phyloP scores from a whole-genome alignment of 2,888 invertebrate genomes.

The Tipula lateralis region DNA sequence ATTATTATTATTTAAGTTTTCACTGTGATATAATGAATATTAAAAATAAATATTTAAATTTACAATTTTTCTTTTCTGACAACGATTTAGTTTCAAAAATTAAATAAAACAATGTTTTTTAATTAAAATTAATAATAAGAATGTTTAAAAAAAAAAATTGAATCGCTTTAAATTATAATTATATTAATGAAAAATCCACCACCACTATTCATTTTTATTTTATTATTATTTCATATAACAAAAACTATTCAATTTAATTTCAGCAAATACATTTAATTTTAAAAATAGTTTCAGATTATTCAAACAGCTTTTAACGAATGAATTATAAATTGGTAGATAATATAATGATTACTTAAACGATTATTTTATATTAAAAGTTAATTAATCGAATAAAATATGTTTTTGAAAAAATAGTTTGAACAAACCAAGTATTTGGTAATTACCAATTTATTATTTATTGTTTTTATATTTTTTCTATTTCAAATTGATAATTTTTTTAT shows the following conservation, averaged over 20 bases:
- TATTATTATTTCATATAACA: not conserved
- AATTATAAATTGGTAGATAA: not conserved
- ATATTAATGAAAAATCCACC: not conserved
- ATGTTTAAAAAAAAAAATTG: not conserved
- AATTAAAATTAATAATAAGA: not conserved
- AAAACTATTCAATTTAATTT: not conserved
- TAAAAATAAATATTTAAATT: not conserved
- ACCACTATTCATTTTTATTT: not conserved
- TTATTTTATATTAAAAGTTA: not conserved
- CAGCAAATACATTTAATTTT: not conserved
- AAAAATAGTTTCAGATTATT: not conserved
- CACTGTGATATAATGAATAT: not conserved
- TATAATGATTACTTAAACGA: not conserved
- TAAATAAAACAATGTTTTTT: not conserved
- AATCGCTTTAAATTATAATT: not conserved
- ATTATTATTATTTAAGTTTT: constrained; percentile 3
- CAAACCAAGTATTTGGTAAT: too few species aligned
- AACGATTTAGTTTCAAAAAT: not conserved
- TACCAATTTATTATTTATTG: not conserved
- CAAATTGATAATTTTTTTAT: not conserved
- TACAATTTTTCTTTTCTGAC: too few species aligned
- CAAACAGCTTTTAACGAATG: not conserved
- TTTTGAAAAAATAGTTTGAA: too few species aligned
- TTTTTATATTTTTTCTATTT: not conserved
- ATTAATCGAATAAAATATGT: not conserved